phyloP scores from a whole-genome alignment of 2,888 invertebrate species.

The Drosophila colorata region DNA sequence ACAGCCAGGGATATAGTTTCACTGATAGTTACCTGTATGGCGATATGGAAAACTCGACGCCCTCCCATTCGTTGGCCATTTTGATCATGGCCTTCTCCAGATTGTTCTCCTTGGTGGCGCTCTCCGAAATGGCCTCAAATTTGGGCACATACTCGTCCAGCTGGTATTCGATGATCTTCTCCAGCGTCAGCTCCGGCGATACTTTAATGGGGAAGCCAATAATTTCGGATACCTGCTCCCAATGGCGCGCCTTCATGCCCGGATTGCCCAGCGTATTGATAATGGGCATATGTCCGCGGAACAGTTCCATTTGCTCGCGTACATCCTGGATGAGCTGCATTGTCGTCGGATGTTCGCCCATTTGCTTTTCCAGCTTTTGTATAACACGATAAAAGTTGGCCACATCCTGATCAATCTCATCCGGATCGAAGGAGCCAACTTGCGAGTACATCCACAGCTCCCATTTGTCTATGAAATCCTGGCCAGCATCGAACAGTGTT shows the following conservation, averaged over 20 bases:
- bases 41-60: constrained; percentile 90
- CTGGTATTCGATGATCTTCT: constrained; percentile 95
- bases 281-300: constrained; percentile 95
- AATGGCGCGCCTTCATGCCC: constrained; percentile 95
- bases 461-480: constrained; percentile 93
- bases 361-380: constrained; percentile 94
- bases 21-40: constrained; percentile 88
- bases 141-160: constrained; percentile 94
- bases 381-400: constrained; percentile 87
- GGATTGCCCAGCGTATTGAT: constrained; percentile 97
- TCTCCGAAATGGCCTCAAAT: constrained; percentile 96
- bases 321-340: constrained; percentile 89
- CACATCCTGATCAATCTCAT: constrained; percentile 90
- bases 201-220: constrained; percentile 96
- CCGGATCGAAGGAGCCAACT: constrained; percentile 94
- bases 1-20: background rate
- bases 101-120: constrained; percentile 97
- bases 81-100: constrained; percentile 94
- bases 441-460: constrained; percentile 94
- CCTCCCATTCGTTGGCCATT: constrained; percentile 97
- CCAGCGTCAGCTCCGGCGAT: constrained; percentile 92
- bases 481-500: constrained; percentile 94
- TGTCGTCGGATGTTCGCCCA: constrained; percentile 91
- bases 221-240: constrained; percentile 97
- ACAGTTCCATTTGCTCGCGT: constrained; percentile 91